Conservation (phyloP, 2,797 vertebrate genomes). For the Microctenopoma steveboyesi region DNA sequence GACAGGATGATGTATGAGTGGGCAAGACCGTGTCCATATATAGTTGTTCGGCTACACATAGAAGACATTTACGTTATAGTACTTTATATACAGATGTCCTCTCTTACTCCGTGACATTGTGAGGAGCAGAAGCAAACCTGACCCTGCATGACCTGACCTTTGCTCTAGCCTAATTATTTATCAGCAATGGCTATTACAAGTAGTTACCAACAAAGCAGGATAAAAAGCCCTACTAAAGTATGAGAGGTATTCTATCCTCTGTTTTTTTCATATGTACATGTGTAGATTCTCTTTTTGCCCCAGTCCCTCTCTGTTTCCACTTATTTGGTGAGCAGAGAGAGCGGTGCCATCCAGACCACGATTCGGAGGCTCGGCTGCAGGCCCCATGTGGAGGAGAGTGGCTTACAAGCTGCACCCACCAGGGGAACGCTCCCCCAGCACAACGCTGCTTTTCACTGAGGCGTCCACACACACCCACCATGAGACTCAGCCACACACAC, state of each 20-base stretch:
- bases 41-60: constrained; percentile 43
- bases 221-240: not conserved
- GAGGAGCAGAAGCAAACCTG: constrained; percentile 30
- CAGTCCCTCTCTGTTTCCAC: not conserved
- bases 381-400: constrained; percentile 75
- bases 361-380: constrained; percentile 69
- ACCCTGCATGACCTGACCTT: not conserved
- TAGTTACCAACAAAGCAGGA: not conserved
- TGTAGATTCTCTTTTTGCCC: not conserved
- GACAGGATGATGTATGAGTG: constrained; percentile 62
- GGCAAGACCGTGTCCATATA: constrained; percentile 61
- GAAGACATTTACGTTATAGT: constrained; percentile 31
- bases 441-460: constrained; percentile 79
- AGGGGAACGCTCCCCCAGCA: constrained; percentile 75
- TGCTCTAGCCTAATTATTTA: constrained; percentile 5
- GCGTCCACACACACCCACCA: constrained; percentile 63
- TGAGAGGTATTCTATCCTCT: not conserved
- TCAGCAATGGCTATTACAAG: not conserved
- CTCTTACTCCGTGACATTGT: constrained; percentile 38
- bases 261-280: not conserved
- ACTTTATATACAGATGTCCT: constrained; percentile 18
- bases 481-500: constrained; percentile 45
- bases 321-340: no score
- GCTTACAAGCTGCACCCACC: constrained; percentile 77
- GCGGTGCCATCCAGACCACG: constrained; percentile 72